Percentiles rank a stretch among this genome's conserved stretches.
Conservation (phyloP, 2,797 vertebrate genomes). For the Brachymystax lenok region DNA sequence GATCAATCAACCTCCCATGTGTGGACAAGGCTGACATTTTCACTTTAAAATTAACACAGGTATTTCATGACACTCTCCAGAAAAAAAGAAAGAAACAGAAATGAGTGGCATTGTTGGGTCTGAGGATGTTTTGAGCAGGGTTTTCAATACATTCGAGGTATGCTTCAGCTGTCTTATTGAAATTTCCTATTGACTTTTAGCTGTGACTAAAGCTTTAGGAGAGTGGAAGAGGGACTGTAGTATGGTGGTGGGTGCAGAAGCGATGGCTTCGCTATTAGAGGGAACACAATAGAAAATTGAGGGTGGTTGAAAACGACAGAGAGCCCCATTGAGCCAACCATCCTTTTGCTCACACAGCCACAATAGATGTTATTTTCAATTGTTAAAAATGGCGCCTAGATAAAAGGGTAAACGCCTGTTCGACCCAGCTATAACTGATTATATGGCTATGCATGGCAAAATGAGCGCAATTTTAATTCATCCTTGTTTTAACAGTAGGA, state of each 20-base stretch:
- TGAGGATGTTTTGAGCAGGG: not conserved
- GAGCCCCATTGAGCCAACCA: slow-evolving; percentile 45
- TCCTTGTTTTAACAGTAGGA: slow-evolving; percentile 71
- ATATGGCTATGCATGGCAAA: slow-evolving; percentile 36
- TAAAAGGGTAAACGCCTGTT: slow-evolving; percentile 58
- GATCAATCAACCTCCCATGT: slow-evolving; percentile 62
- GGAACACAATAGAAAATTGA: slow-evolving; percentile 47
- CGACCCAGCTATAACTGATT: slow-evolving; percentile 51
- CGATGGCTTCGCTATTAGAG: slow-evolving; percentile 33
- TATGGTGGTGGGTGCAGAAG: slow-evolving; percentile 6
- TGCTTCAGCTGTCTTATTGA: not conserved
- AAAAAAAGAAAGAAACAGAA: not conserved
- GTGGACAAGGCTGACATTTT: slow-evolving; percentile 42
- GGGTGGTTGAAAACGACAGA: slow-evolving; percentile 55
- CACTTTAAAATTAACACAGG: slow-evolving; percentile 31
- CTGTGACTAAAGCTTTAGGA: not conserved
- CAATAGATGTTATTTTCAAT: slow-evolving; percentile 50
- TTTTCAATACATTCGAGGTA: not conserved
- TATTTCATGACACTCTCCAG: slow-evolving; percentile 48
- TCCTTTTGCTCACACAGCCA: slow-evolving; percentile 43
- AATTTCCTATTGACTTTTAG: not conserved
- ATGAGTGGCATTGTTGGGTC: not conserved
- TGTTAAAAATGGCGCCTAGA: slow-evolving; percentile 53
- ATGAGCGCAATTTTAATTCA: slow-evolving; percentile 66
- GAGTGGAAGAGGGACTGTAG: not conserved